Evolutionary conservation across 1,140 invertebrate genomes (phyloP), one percentile per base, ranked within the genome.

Genomic region (Dolichoris vasculosae): DNA sequence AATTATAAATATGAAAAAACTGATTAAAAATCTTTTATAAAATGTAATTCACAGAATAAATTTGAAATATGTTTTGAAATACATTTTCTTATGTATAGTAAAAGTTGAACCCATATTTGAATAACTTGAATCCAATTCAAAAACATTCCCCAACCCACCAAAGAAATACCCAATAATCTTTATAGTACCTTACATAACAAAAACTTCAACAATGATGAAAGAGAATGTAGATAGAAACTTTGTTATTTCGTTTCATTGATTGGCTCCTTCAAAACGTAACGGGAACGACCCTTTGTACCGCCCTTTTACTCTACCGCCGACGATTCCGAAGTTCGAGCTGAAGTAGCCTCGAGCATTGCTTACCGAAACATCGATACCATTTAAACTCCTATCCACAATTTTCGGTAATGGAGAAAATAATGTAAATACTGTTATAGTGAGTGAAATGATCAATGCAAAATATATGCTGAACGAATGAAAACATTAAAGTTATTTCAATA

Each of bases 181-280:
- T n/a, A 38, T 48, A 48, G n/a, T 48, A 30, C 73, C 40, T 48
- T 48, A 48, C 8, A 30, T 48, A 75, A 75, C 73, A 43, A 13
- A 13, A 48, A 75, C n/a, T 75, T 48, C n/a, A 59, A n/a, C 59
- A 64, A 67, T 46, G 59, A 80, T 67, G n/a, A 80, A 80, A 80
- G 78, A 46, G 78, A 80, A 81, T 32, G 63, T 43, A 17, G 32
- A 32, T 67, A 20, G 35, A 82, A 82, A 82, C 67, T 75, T 73
- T 59, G 69, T 82, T 82, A 82, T 82, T 82, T 48, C 67, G 46
- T 59, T 26, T 59, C 59, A 82, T 82, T 82, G 81, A 82, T 82
- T 82, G 81, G 81, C 46, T 35, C 40, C 26, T 46, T 13, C 35
- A 38, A n/a, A 73, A 38, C 20, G 35, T 38, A 73, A 73, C n/a